These are phyloP conservation scores for Gymnothorax javanicus DNA, from an alignment of 2,797 vertebrate species.

Conservation along the genomic window DNA sequence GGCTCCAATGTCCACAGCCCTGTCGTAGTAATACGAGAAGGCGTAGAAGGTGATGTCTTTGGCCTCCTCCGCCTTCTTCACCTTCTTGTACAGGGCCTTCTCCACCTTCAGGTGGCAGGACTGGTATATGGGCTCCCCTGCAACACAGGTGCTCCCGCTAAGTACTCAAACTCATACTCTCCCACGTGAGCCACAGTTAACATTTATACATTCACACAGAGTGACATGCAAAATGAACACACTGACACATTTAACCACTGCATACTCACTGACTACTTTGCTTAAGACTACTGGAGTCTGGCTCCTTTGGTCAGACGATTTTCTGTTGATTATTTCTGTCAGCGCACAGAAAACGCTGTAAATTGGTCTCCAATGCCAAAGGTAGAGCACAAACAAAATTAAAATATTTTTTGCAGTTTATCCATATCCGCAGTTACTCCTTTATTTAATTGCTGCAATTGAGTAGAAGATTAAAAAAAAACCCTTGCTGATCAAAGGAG, in stretches of 20 bases:
- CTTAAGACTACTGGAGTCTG: too few species aligned
- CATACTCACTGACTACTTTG: too few species aligned
- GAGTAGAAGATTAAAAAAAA: not conserved
- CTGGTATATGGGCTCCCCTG: conserved; percentile 75
- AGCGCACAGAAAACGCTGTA: not conserved
- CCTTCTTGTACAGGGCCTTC: conserved; percentile 79
- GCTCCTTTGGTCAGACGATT: too few species aligned
- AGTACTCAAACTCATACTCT: not conserved
- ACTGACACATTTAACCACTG: not conserved
- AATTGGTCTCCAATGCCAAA: too few species aligned
- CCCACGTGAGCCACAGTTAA: not conserved
- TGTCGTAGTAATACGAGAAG: conserved; percentile 92
- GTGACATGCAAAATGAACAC: not conserved
- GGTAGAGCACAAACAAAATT: too few species aligned
- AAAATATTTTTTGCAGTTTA: not conserved
- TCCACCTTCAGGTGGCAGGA: conserved; percentile 79
- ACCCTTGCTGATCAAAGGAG: not conserved
- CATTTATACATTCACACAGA: not conserved
- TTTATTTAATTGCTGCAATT: not conserved
- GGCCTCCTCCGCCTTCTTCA: conserved; percentile 72
- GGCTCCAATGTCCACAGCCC: conserved; percentile 78
- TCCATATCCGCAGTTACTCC: not conserved
- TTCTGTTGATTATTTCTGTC: not conserved
- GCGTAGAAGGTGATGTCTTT: conserved; percentile 82
- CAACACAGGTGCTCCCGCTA: conserved; percentile 36